phyloP scores from a whole-genome alignment of 2,797 vertebrate species.

The Ctenochaetus hawaiiensis region DNA sequence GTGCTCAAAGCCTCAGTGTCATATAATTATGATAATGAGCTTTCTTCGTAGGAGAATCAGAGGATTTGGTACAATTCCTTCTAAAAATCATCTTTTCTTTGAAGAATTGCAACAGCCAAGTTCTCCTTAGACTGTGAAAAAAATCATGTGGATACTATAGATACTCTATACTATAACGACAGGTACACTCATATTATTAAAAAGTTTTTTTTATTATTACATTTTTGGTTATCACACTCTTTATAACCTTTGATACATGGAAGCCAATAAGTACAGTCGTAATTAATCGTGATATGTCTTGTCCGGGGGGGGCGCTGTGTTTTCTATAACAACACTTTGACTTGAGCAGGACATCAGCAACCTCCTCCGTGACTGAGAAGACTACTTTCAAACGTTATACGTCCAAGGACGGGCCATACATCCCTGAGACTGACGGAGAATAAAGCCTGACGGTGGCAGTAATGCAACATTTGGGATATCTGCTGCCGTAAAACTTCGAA shows the following conservation, averaged over 20 bases:
- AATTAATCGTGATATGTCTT: accelerated
- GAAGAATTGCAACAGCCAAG: no score
- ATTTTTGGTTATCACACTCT: background rate
- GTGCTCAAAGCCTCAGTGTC: background rate
- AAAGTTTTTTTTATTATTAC: background rate
- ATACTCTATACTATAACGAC: no score
- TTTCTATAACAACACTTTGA: background rate
- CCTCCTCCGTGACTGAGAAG: background rate
- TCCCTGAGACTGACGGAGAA: no score
- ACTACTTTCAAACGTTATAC: no score
- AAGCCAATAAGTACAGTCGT: background rate
- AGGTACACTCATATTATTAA: no score
- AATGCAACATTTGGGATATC: no score
- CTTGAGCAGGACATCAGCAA: constrained; percentile 39
- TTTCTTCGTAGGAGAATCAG: background rate
- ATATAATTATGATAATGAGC: background rate
- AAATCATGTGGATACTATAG: no score
- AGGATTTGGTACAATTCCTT: background rate
- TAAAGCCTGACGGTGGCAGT: no score
- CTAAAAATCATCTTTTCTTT: no score
- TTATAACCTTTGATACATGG: background rate
- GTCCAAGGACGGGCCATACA: no score
- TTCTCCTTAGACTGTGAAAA: no score
- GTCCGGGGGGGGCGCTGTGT: constrained; percentile 47
- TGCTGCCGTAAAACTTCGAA: no score